These are phyloP conservation scores for Microctenopoma steveboyesi DNA, from an alignment of 2,797 vertebrate genomes.

Conservation along the genomic window DNA sequence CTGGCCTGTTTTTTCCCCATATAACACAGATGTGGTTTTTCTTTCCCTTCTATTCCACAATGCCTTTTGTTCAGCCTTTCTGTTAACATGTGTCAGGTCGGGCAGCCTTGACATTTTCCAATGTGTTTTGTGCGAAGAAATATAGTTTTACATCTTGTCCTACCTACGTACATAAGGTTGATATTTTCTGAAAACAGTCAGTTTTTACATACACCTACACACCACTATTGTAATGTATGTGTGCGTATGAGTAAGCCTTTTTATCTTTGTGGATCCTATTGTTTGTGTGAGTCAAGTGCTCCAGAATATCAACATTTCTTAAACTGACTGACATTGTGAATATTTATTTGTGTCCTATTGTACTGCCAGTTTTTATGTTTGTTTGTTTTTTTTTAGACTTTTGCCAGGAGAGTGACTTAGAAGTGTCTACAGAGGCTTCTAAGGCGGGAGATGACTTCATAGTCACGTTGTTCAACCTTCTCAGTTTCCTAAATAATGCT, in stretches of 20 bases:
- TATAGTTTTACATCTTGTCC: constrained; percentile 44
- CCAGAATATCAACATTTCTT: constrained; percentile 37
- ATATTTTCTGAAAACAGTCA: constrained; percentile 47
- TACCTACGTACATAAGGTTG: constrained; percentile 36
- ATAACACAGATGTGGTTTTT: constrained; percentile 79
- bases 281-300: constrained; percentile 30
- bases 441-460: constrained; percentile 77
- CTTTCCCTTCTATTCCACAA: constrained; percentile 63
- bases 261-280: constrained; percentile 34
- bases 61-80: constrained; percentile 77
- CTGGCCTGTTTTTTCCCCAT: constrained; percentile 51
- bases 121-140: constrained; percentile 64
- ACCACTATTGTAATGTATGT: constrained; percentile 8
- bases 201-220: constrained; percentile 30
- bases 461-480: constrained; percentile 86
- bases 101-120: constrained; percentile 81
- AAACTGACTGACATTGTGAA: constrained; percentile 42
- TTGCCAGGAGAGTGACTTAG: constrained; percentile 60
- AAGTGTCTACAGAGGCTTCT: constrained; percentile 55
- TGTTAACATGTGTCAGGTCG: constrained; percentile 74
- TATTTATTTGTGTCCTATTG: constrained; percentile 36
- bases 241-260: constrained; percentile 10
- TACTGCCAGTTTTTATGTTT: constrained; percentile 2
- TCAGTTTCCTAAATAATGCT: constrained; percentile 84
- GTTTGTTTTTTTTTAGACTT: constrained; percentile 66